Conservation (phyloP, 2,888 invertebrate genomes). For the Lepetodrilus schrolli region DNA sequence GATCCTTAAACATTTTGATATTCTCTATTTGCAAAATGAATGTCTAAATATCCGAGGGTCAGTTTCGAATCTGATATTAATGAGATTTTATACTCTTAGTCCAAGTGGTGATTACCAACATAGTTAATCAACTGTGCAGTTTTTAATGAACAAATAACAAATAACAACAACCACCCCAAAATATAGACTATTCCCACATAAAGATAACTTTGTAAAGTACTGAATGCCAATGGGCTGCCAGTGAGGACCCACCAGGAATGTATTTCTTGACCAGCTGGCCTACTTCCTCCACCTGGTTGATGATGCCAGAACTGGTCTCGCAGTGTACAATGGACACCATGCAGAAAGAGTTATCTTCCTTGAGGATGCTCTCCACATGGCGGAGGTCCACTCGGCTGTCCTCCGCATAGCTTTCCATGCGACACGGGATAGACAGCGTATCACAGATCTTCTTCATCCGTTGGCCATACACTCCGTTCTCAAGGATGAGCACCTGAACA, state of each 20-base stretch:
- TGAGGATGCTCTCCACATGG: conserved; percentile 59
- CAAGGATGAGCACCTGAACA: conserved; percentile 75
- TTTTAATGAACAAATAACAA: too few relatives aligned
- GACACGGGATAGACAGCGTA: conserved; percentile 66
- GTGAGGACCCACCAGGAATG: conserved; percentile 57
- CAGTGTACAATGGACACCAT: conserved; percentile 76
- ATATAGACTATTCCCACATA: too few relatives aligned
- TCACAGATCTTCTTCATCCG: conserved; percentile 76
- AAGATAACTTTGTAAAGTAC: too few relatives aligned
- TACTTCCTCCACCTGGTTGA: conserved; percentile 75
- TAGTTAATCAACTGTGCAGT: too few relatives aligned
- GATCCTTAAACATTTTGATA: too few relatives aligned
- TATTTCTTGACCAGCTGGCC: conserved; percentile 71
- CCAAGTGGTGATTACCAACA: too few relatives aligned
- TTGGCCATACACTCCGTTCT: conserved; percentile 77
- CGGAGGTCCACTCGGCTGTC: conserved; percentile 64
- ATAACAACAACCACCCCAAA: too few relatives aligned
- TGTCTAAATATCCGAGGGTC: too few relatives aligned
- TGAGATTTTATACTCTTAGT: too few relatives aligned
- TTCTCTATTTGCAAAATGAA: too few relatives aligned
- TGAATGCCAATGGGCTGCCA: too few relatives aligned
- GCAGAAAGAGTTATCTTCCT: conserved; percentile 65
- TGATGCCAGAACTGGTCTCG: conserved; percentile 77
- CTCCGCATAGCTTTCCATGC: conserved; percentile 73
- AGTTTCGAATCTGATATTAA: too few relatives aligned